These are phyloP conservation scores for Echinometra lucunter DNA, from an alignment of 53 echinoderm and acorn worm species.

Conservation along the genomic window DNA sequence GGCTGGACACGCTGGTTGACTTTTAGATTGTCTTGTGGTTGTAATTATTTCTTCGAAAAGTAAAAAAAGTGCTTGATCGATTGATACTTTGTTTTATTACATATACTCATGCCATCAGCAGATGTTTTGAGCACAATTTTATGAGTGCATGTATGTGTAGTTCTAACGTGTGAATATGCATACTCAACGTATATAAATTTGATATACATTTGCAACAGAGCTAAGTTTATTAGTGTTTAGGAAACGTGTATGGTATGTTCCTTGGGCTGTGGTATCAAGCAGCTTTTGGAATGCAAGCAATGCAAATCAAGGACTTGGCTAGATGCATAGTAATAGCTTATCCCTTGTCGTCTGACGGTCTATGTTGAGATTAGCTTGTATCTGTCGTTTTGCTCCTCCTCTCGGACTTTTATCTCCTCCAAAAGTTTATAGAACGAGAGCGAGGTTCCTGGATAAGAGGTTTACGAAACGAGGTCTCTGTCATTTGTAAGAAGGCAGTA, in stretches of 20 bases:
- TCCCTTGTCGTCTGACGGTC: constrained; percentile 15
- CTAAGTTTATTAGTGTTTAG: no score
- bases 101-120: no score
- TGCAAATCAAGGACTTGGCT: constrained; percentile 47
- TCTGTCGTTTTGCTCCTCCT: constrained; percentile 29
- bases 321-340: constrained; percentile 30
- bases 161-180: constrained; percentile 7
- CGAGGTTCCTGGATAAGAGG: neutral
- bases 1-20: no score
- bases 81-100: neutral
- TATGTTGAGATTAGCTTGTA: constrained; percentile 50
- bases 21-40: neutral
- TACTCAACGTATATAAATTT: neutral
- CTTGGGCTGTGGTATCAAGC: constrained; percentile 32
- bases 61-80: neutral
- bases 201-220: no score
- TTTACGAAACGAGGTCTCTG: neutral
- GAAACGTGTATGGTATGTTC: constrained; percentile 46
- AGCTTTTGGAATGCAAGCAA: constrained; percentile 53
- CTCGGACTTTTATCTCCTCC: constrained; percentile 43
- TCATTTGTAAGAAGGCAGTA: neutral
- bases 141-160: no score
- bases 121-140: neutral
- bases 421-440: constrained; percentile 33
- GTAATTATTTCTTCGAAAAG: neutral